Evolutionary conservation across 1,140 invertebrate genomes (phyloP), one percentile per base, ranked within the genome.

Genomic region (Rhagoletis pomonella): DNA sequence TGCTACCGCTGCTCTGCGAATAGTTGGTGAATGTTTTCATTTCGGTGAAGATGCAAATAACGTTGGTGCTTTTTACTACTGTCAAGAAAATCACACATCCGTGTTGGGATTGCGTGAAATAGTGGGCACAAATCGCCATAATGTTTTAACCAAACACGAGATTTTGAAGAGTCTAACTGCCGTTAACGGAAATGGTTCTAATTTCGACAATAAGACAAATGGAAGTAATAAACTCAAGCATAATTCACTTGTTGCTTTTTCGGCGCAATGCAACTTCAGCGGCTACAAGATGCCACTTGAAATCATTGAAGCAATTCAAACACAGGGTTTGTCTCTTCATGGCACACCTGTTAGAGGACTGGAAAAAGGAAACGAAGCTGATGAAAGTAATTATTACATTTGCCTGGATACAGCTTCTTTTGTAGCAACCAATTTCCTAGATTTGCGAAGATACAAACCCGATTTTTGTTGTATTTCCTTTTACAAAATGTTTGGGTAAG

Each of bases 181-280:
- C 39, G 6, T n/a, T 73, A 44, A 14, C n/a, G 7, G 17, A 47
- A 77, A 47, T 29, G 17, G 9, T 6, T 17, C 42, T 19, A 58
- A 58, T 44, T 19, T 9, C 47, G 17, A 42, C 7, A 29, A 1
- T 10, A 50, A 29, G 4, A 58, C 42, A n/a, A 14, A 69, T 2
- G 29, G 44, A 17, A 17, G 67, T 7, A 12, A 19, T n/a, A 3
- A 19, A 17, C 17, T n/a, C 3, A 77, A 50, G 7, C 7, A 14
- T 29, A 96, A 96, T 90, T 96, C 96, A 14, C 94, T 99, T 29
- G 96, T 99, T 90, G 97, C 95, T 1, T 98, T 97, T 92, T 97
- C 98, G 1, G 98, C 97, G 0, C 97, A 99, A 92, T 98, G 97
- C 90, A 99, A 99, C 93, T 99, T 99, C 92, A 98, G 96, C 90